These are phyloP conservation scores for Rhinatrema bivittatum DNA, from an alignment of 2,797 vertebrate species.

Conservation along the genomic window DNA sequence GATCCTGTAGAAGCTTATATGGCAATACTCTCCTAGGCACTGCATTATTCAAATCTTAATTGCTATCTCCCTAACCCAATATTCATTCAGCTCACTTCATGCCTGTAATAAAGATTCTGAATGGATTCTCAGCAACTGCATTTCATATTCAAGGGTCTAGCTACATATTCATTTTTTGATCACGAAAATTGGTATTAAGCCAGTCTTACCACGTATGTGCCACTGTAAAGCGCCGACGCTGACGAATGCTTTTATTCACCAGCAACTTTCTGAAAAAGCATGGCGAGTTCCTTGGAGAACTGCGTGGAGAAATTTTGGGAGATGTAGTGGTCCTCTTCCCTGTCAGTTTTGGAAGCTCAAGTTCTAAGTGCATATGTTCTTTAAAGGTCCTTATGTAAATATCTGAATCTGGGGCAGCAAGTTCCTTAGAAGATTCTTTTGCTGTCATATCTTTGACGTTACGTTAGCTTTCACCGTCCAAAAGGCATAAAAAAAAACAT, in stretches of 20 bases:
- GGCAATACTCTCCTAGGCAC: not conserved
- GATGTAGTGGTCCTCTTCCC: conserved; percentile 81
- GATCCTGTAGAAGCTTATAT: conserved; percentile 2
- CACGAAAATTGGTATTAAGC: not conserved
- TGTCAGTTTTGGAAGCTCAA: conserved; percentile 80
- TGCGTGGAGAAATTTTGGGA: conserved; percentile 91
- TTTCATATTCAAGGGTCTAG: not conserved
- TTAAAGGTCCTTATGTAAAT: conserved; percentile 92
- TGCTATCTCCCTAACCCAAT: too few species aligned
- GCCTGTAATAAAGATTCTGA: not conserved
- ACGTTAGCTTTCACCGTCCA: conserved; percentile 36
- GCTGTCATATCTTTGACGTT: conserved; percentile 66
- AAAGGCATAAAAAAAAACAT: conserved; percentile 27
- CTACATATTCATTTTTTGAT: not conserved
- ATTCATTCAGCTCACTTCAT: not conserved
- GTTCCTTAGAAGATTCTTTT: conserved; percentile 66
- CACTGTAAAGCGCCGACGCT: conserved; percentile 92
- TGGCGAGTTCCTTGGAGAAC: conserved; percentile 79
- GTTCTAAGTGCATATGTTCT: conserved; percentile 96
- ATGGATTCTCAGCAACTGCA: not conserved
- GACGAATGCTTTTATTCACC: conserved; percentile 93
- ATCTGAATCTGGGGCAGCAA: conserved; percentile 68
- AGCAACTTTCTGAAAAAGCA: conserved; percentile 95
- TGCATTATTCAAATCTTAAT: not conserved
- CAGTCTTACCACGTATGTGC: conserved; percentile 94